Evolutionary conservation across 2,113 vertebrate genomes (phyloP), one percentile per base, ranked within the genome.

Genomic region (Acrocephalus kingi): DNA sequence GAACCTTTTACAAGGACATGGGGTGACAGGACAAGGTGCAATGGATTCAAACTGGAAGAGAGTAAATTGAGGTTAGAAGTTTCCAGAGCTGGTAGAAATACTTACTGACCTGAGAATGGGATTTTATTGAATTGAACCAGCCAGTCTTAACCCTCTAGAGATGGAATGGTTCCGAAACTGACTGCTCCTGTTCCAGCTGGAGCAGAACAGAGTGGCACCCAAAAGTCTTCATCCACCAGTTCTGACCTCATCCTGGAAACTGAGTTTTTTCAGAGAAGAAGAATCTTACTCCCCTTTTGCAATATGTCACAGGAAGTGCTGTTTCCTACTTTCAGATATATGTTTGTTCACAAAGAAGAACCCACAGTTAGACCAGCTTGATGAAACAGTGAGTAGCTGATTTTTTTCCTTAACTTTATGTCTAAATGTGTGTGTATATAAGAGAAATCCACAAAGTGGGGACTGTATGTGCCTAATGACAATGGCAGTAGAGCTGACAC

Each of bases 281-380:
- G 85, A 54, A 96, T 48, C 22, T 15, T 77, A 35, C 11, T 39
- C 76, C 51, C 56, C 72, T 93, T 93, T 62, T 93, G 96, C 80
- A 97, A 96, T 2, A 68, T 39, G 83, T 92, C 39, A 95, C 94
- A 93, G 96, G 94, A 97, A 96, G 87, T 94, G 51, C 81, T 41
- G 15, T 94, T 96, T 97, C 96, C 93, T 94, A 94, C 45, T 96
- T 95, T 95, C 90, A 94, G 52, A 94, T 56, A 46, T 7, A 81
- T 39, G 15, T n/a, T 71, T 11, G 11, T 18, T 84, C 90, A 87
- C 56, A 35, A 68, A 87, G 56, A 43, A 83, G 77, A 71, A 9
- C 45, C 55, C 76, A 64, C 15, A 0, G 7, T 64, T 74, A 86
- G 76, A 90, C 68, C 81, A 90, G 86, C 95, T 72, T 84, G 56